phyloP scores from a whole-genome alignment of 2,797 vertebrate genomes.

The Acanthiza pusilla region DNA sequence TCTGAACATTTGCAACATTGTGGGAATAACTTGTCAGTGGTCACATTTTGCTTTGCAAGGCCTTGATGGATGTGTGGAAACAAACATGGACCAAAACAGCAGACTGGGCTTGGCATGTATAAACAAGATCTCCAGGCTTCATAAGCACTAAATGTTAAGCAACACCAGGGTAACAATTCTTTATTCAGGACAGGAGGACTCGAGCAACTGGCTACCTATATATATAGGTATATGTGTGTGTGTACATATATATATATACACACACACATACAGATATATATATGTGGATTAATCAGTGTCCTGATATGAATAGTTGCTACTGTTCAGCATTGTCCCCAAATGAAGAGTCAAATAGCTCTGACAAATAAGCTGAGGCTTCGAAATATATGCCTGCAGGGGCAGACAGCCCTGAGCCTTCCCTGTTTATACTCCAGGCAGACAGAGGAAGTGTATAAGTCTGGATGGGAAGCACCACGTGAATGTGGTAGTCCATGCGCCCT shows the following conservation, averaged over 20 bases:
- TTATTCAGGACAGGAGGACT: background rate
- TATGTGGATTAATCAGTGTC: background rate
- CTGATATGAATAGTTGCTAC: background rate
- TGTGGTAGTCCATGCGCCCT: fast-evolving
- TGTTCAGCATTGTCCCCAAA: background rate
- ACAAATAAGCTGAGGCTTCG: background rate
- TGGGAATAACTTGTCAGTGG: background rate
- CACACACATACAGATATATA: fast-evolving
- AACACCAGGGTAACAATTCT: background rate
- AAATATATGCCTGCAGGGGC: background rate
- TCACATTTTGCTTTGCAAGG: background rate
- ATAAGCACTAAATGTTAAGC: background rate
- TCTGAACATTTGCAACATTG: background rate
- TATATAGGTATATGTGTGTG: background rate
- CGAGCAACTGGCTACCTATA: background rate
- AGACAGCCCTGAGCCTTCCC: background rate
- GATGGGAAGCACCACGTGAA: background rate
- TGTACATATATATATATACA: fast-evolving
- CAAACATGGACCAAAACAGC: background rate
- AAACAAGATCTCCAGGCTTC: background rate
- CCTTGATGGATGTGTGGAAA: background rate
- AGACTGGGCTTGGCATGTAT: background rate
- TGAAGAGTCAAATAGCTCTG: background rate
- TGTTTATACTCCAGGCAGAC: background rate
- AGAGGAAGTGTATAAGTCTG: background rate